Percentiles rank a stretch among this genome's conserved stretches.
These are phyloP conservation scores for Tetranychus truncatus DNA, from an alignment of 2,888 invertebrate species.

Conservation along the genomic window DNA sequence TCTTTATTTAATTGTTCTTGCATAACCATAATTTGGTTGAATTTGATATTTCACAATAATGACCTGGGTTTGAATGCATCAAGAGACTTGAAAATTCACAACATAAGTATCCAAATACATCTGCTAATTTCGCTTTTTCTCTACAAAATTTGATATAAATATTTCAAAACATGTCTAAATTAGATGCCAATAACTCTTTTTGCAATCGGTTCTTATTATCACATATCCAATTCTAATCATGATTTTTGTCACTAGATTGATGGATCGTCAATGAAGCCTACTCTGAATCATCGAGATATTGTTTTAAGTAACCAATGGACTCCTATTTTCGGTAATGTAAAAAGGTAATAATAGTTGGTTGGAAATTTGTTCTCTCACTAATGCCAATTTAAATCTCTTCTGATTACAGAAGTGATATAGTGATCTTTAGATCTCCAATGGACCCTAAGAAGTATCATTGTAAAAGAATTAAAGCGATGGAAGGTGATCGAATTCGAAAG, in stretches of 20 bases:
- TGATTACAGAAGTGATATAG: neutral
- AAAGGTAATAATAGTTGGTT: neutral
- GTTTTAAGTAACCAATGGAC: neutral
- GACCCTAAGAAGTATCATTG: neutral
- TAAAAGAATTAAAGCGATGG: constrained; percentile 5
- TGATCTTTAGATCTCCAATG: constrained; percentile 1
- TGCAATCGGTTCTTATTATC: too few relatives aligned
- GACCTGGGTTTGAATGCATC: too few relatives aligned
- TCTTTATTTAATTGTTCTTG: too few relatives aligned
- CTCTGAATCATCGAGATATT: neutral
- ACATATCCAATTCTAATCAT: too few relatives aligned
- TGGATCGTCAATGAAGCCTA: constrained; percentile 3
- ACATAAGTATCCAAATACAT: too few relatives aligned
- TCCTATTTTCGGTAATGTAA: neutral
- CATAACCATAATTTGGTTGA: too few relatives aligned
- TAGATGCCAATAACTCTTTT: too few relatives aligned
- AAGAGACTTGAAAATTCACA: too few relatives aligned
- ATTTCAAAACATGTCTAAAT: neutral
- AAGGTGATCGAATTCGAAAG: constrained; percentile 2
- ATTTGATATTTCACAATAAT: too few relatives aligned
- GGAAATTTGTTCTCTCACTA: neutral
- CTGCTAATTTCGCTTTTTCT: neutral
- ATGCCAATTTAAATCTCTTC: neutral
- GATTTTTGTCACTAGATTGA: neutral
- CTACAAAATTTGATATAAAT: neutral